Conservation (phyloP, 2,888 invertebrate genomes). For the Nesidiocoris tenuis region DNA sequence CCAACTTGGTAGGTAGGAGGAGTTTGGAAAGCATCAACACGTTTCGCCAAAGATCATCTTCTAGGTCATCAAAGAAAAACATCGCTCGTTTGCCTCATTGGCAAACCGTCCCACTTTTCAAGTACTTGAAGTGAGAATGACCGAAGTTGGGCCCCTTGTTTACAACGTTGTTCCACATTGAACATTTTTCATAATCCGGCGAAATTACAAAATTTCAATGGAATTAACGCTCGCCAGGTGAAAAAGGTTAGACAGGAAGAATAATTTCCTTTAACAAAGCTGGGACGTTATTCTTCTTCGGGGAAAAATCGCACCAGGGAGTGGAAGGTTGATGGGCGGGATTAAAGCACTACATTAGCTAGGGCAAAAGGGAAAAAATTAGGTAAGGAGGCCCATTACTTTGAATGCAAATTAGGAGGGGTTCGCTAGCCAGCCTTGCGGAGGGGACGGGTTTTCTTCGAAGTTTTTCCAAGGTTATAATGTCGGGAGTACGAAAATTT, state of each 20-base stretch:
- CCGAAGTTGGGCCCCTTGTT: not conserved
- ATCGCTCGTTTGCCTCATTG: too few species aligned
- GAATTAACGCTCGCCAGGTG: not conserved
- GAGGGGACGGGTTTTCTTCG: not conserved
- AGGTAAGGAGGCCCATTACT: slow-evolving; percentile 26
- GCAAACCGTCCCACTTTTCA: not conserved
- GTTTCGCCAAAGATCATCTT: too few species aligned
- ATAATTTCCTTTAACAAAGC: not conserved
- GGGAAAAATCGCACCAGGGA: slow-evolving; percentile 15
- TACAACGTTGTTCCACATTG: not conserved
- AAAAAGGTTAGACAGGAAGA: not conserved
- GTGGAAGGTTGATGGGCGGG: slow-evolving; percentile 16
- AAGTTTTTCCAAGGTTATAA: too few species aligned
- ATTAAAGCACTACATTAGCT: slow-evolving; percentile 9
- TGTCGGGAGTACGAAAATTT: slow-evolving; percentile 3
- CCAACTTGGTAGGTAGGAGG: too few species aligned
- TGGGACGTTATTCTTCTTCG: slow-evolving; percentile 2
- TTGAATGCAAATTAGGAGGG: slow-evolving; percentile 25
- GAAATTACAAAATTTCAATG: not conserved
- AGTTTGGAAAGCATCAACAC: too few species aligned
- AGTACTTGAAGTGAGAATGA: not conserved
- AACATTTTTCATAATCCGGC: not conserved
- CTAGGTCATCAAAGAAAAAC: too few species aligned
- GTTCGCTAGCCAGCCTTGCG: not conserved
- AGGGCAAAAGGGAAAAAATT: slow-evolving; percentile 15